phyloP scores from a whole-genome alignment of 2,797 vertebrate genomes.

The Enteromius treurensis region DNA sequence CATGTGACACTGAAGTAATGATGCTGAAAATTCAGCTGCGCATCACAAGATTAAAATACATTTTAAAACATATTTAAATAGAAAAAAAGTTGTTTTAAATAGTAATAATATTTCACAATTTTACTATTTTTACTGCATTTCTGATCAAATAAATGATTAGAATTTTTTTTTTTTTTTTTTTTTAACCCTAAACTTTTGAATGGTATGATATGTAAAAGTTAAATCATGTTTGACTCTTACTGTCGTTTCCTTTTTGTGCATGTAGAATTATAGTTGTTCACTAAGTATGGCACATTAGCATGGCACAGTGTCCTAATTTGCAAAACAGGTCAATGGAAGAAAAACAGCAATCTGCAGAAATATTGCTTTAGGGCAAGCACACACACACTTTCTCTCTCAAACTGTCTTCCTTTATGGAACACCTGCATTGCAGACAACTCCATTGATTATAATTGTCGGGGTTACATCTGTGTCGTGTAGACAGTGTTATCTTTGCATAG shows the following conservation, averaged over 20 bases:
- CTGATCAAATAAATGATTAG: neutral
- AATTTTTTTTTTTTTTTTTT: too few species aligned
- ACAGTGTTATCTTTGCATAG: neutral
- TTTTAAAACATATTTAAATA: neutral
- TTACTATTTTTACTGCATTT: neutral
- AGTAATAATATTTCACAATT: neutral
- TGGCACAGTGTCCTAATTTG: constrained; percentile 28
- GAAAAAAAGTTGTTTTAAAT: neutral
- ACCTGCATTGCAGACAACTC: neutral
- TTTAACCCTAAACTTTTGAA: neutral
- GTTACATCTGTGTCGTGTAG: neutral
- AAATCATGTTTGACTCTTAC: neutral
- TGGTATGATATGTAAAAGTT: neutral
- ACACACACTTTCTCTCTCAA: neutral
- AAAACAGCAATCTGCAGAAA: constrained; percentile 47
- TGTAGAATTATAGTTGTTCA: neutral
- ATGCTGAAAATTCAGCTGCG: neutral
- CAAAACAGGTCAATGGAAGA: constrained; percentile 37
- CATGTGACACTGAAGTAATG: neutral
- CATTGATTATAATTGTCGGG: neutral
- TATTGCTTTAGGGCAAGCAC: constrained; percentile 26
- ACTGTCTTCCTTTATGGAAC: neutral
- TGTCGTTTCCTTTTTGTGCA: neutral
- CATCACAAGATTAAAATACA: neutral
- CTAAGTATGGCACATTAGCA: constrained; percentile 29